Base-by-base conservation (phyloP, 2,888 invertebrate genomes). In the Cerceris rybyensis region DNA sequence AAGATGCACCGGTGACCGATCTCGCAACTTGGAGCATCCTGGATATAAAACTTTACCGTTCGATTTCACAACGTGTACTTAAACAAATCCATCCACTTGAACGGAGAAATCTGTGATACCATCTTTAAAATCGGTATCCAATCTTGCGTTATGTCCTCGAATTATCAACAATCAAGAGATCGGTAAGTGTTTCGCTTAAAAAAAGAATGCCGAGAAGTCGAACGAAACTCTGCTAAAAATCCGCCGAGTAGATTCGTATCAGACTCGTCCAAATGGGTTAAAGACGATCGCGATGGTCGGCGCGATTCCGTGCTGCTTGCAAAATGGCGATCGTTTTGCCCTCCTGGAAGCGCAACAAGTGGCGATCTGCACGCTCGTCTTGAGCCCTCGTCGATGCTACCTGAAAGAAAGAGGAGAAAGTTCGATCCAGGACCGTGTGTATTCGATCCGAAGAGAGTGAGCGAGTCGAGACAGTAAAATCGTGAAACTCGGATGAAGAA, bases 311-410 rank as follows among this genome's bases (percentile, higher is more conserved):
- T 81, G 83, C 82, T 78, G 75, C 73, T 80, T 64, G 75, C 75
- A 81, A 87, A 81, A 89, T 89, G 89, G 86, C 84, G 84, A 83
- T 83, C 75, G 75, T 77, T 81, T 54, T 75, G 77, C 80, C 81
- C 73, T 80, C 78, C 59, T 78, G 78, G 80, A 85, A 84, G 78
- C 82, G 86, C 86, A 88, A 86, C 88, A 86, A 88, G 86, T 88
- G 85, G 80, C 80, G 86, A 76, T 57, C 70, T 41, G 64, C 49
- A 65, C 61, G 69, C 71, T 61, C 64, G 61, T 72, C 54, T 57
- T 68, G 66, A 84, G 72, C 70, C 63, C 11, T 81, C 86, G 71
- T 83, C 84, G 70, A 78, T 79, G 80, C 54, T 78, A 74, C 42
- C 65, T 61, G 42, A 67, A 49, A 43, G 66, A 72, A 66, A 52